Evolutionary conservation across 2,113 vertebrate genomes (phyloP).

Genomic region (Trematomus loennbergii): DNA sequence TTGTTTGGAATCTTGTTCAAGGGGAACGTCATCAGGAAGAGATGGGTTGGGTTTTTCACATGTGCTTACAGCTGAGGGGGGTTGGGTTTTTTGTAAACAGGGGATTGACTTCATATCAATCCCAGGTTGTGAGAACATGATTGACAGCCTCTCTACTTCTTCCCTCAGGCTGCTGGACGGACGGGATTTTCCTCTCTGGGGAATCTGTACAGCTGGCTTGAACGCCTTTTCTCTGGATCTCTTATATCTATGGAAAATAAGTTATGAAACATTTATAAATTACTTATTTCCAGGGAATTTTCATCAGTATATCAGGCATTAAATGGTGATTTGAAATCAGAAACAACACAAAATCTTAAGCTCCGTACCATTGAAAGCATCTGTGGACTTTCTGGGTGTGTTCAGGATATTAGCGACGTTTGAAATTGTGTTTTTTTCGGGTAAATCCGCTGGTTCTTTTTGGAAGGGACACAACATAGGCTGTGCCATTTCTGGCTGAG

Average conservation of each 20-base stretch:
- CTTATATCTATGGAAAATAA: constrained; percentile 16
- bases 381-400: too few relatives aligned
- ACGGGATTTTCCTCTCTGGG: not conserved
- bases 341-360: not conserved
- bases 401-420: not conserved
- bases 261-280: not conserved
- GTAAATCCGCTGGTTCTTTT: not conserved
- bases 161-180: constrained; percentile 37
- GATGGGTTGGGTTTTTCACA: not conserved
- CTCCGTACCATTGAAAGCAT: constrained; percentile 4
- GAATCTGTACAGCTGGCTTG: not conserved
- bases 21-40: not conserved
- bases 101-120: constrained; percentile 14
- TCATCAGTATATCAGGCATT: not conserved
- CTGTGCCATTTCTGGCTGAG: constrained; percentile 12
- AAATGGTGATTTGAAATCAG: not conserved
- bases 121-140: constrained; percentile 16
- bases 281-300: not conserved
- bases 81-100: constrained; percentile 1
- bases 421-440: not conserved
- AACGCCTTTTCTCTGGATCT: not conserved
- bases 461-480: not conserved
- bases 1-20: not conserved
- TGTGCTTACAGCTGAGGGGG: not conserved
- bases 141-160: constrained; percentile 47